Conservation (phyloP, 2,113 vertebrate species). For the Gavialis gangeticus region DNA sequence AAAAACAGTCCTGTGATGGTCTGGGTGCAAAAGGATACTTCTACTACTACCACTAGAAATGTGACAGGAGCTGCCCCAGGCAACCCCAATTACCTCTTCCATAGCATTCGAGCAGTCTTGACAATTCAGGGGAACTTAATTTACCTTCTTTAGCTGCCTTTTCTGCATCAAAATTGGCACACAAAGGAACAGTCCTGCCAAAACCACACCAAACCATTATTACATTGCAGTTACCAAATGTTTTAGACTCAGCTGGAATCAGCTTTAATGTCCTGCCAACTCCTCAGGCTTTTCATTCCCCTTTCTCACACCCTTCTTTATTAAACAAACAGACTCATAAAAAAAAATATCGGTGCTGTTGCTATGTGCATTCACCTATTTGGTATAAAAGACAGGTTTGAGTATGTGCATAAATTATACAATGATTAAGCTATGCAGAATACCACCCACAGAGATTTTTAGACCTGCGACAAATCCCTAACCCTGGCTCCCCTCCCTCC, state of each 20-base stretch:
- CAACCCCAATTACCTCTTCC: constrained; percentile 9
- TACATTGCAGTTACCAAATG: neutral
- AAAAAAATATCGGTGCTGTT: constrained; percentile 48
- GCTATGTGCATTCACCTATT: neutral
- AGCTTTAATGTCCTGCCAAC: constrained; percentile 44
- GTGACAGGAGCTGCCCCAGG: neutral
- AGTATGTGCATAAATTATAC: neutral
- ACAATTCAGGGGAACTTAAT: neutral
- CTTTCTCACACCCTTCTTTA: constrained; percentile 42
- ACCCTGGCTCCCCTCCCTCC: no score
- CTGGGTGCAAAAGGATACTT: constrained; percentile 37
- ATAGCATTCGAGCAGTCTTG: neutral
- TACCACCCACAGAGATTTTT: no score
- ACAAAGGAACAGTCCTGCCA: neutral
- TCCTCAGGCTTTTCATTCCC: constrained; percentile 10
- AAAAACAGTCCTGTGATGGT: constrained; percentile 26
- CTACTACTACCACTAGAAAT: constrained; percentile 2
- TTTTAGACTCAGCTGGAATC: constrained; percentile 50
- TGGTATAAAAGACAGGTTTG: neutral
- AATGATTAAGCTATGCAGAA: neutral
- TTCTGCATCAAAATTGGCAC: neutral
- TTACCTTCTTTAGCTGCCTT: neutral
- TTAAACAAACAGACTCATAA: neutral
- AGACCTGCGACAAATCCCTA: no score
- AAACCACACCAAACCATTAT: neutral